phyloP scores from a whole-genome alignment of 2,113 vertebrate species.

The Variabilichromis moorii region DNA sequence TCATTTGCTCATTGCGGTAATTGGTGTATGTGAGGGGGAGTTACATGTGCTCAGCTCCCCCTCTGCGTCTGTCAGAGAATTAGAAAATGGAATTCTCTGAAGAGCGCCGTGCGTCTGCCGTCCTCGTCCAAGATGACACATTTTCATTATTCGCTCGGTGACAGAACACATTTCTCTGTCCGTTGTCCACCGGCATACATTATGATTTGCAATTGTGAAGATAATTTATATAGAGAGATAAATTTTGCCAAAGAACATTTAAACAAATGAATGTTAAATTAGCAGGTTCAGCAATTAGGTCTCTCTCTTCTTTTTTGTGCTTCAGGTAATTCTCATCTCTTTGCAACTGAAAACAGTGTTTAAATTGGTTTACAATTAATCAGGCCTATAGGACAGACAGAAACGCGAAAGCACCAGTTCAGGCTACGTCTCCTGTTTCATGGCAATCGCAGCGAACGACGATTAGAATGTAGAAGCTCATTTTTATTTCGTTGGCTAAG shows the following conservation, averaged over 20 bases:
- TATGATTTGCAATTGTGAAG: slow-evolving; percentile 19
- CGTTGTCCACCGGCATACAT: slow-evolving; percentile 42
- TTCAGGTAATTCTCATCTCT: slow-evolving; percentile 8
- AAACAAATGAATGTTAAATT: slow-evolving; percentile 35
- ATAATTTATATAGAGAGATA: slow-evolving; percentile 36
- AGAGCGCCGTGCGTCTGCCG: slow-evolving; percentile 42
- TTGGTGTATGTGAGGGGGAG: slow-evolving; percentile 65
- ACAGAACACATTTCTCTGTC: slow-evolving; percentile 48
- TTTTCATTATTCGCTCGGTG: slow-evolving; percentile 52
- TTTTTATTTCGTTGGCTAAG: not conserved
- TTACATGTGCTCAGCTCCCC: slow-evolving; percentile 61
- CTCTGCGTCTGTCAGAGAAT: slow-evolving; percentile 64
- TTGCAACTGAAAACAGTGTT: not conserved
- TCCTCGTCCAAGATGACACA: slow-evolving; percentile 59
- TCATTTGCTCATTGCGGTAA: slow-evolving; percentile 70
- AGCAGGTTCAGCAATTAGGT: slow-evolving; percentile 8
- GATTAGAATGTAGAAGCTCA: not conserved
- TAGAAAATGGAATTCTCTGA: slow-evolving; percentile 65
- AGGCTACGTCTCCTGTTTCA: not conserved
- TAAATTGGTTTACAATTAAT: slow-evolving; percentile 40
- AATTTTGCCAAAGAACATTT: slow-evolving; percentile 20
- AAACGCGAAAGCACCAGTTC: not conserved
- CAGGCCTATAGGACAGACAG: not conserved
- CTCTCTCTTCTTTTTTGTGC: not conserved
- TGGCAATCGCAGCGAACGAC: not conserved